These are phyloP conservation scores for Hypsibius dujardini DNA, from an alignment of 1,140 invertebrate genomes.

Conservation along the genomic window DNA sequence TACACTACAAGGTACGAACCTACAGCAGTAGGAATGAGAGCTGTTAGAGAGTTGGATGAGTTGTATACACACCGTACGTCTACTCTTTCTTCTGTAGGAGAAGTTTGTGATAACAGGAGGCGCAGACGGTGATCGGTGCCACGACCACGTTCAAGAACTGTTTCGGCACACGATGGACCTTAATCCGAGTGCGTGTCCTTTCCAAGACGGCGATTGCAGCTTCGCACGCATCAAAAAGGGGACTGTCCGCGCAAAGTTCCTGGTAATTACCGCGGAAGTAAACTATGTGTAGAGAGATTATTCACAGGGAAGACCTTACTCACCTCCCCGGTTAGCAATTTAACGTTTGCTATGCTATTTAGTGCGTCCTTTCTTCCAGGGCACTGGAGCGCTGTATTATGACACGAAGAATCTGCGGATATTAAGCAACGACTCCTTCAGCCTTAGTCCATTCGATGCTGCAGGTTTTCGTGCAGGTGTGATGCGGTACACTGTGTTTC, in stretches of 20 bases:
- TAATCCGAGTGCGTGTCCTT: neutral
- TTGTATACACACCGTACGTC: too few relatives aligned
- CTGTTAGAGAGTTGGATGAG: too few relatives aligned
- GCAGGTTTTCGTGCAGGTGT: neutral
- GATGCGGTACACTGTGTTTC: neutral
- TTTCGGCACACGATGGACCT: slow-evolving; percentile 1
- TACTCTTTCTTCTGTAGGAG: neutral
- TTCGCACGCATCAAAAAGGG: neutral
- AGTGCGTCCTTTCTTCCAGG: neutral
- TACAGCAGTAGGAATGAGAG: too few relatives aligned
- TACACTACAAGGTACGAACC: neutral
- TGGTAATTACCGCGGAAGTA: neutral
- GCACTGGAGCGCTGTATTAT: slow-evolving; percentile 12
- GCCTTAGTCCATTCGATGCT: neutral
- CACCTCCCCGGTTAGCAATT: too few relatives aligned
- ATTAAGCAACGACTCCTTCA: neutral
- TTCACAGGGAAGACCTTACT: too few relatives aligned
- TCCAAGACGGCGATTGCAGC: neutral
- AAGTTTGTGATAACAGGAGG: neutral
- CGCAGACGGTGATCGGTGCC: neutral
- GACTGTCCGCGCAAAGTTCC: neutral
- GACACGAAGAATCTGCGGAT: slow-evolving; percentile 2
- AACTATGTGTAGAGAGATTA: too few relatives aligned
- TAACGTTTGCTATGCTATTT: too few relatives aligned
- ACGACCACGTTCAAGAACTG: neutral